Conservation (phyloP, 2,888 invertebrate species). For the Diaphora mendica region DNA sequence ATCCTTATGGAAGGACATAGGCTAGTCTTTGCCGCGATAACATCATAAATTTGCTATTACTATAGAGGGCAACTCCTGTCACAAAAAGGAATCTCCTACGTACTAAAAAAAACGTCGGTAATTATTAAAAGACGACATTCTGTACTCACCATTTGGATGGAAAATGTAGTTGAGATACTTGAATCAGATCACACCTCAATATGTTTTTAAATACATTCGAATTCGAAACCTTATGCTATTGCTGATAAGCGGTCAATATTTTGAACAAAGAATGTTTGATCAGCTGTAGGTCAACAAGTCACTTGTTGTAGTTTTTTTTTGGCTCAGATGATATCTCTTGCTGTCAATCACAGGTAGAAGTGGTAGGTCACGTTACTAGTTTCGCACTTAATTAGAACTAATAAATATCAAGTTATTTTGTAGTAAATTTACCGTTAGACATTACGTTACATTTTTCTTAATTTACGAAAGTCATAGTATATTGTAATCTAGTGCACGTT, state of each 20-base stretch:
- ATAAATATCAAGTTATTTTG: constrained; percentile 20
- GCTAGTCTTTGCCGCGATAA: too few species aligned
- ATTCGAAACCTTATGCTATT: constrained; percentile 52
- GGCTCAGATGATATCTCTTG: constrained; percentile 14
- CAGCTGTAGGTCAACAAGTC: constrained; percentile 50
- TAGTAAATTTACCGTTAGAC: constrained; percentile 51
- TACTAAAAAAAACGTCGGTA: neutral
- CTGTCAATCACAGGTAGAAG: constrained; percentile 12
- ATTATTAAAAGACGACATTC: neutral
- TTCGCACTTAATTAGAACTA: constrained; percentile 5
- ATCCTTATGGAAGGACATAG: too few species aligned
- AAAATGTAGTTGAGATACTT: constrained; percentile 34
- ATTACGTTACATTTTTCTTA: constrained; percentile 39
- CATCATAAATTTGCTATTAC: neutral
- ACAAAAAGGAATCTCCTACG: neutral
- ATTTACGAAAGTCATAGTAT: constrained; percentile 9
- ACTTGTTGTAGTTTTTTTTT: constrained; percentile 34
- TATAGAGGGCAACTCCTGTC: neutral
- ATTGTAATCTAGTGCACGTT: neutral
- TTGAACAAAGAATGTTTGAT: constrained; percentile 55
- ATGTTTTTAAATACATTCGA: constrained; percentile 48
- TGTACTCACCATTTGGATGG: constrained; percentile 51
- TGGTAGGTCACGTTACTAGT: constrained; percentile 36
- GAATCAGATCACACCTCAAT: constrained; percentile 41
- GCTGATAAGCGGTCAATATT: constrained; percentile 49